phyloP scores from a whole-genome alignment of 2,888 invertebrate species.

The Ennomos quercinarius region DNA sequence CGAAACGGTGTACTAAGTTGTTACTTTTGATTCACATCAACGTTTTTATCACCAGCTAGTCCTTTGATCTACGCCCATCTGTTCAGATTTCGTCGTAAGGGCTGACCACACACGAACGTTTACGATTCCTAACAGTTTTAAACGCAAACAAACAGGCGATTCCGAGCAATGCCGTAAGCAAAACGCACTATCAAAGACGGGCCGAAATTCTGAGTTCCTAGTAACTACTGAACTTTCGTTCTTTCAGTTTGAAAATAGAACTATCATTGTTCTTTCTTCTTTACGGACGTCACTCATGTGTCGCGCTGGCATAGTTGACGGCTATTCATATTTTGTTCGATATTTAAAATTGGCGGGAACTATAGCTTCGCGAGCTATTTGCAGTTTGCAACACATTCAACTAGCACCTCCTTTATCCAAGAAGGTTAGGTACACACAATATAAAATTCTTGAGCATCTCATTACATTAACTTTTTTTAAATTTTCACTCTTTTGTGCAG shows the following conservation, averaged over 20 bases:
- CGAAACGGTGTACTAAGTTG: constrained; percentile 65
- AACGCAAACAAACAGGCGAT: constrained; percentile 82
- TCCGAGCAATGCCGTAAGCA: constrained; percentile 72
- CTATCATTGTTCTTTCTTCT: constrained; percentile 44
- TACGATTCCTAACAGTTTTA: constrained; percentile 82
- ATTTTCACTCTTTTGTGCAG: too few relatives aligned
- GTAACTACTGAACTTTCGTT: constrained; percentile 53
- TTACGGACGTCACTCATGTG: constrained; percentile 32
- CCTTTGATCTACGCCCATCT: constrained; percentile 83
- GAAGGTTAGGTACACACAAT: too few relatives aligned
- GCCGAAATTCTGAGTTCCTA: constrained; percentile 72
- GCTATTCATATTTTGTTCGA: constrained; percentile 15
- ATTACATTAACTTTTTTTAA: too few relatives aligned
- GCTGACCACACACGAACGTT: constrained; percentile 84
- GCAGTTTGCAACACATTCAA: too few relatives aligned
- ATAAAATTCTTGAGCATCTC: too few relatives aligned
- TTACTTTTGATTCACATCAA: constrained; percentile 80
- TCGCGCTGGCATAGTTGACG: constrained; percentile 20
- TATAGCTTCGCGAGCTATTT: not conserved
- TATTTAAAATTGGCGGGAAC: constrained; percentile 23
- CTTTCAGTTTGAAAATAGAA: constrained; percentile 51
- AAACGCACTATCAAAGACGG: constrained; percentile 76
- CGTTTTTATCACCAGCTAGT: constrained; percentile 74
- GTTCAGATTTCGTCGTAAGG: constrained; percentile 83
- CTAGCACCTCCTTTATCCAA: too few relatives aligned